Evolutionary conservation across 2,888 invertebrate species (phyloP), one percentile per base, ranked within the genome.

Genomic region (Lutraria lutraria): DNA sequence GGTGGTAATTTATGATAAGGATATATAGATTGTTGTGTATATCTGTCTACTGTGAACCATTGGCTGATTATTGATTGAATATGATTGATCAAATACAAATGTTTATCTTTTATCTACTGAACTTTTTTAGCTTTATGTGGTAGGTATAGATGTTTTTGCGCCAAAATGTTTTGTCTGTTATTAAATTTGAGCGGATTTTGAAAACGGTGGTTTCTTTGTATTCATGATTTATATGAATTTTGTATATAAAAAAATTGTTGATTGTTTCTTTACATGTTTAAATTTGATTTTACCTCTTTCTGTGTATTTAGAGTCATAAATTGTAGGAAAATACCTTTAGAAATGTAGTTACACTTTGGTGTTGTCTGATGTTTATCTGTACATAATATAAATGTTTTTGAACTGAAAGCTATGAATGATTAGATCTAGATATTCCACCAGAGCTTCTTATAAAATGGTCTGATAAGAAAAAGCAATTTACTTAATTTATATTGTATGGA

Each of bases 1-100:
- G 63, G 63, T 25, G 21, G 63, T 68, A 68, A 25, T 68, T 68
- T 68, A 68, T 68, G 63, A 68, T 68, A 68, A 25, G 63, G 25
- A 68, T 68, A 25, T 68, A 68, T 6, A 68, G n/a, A 68, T 68
- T 25, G 63, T 68, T 10, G 25, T 68, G 25, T 25, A 25, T 68
- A 68, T 68, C 63, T 68, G 63, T 68, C 63, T 68, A 25, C 63
- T 25, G 13, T 68, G 63, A 68, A 68, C 25, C 25, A 25, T n/a
- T 68, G n/a, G 25, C 25, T 25, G 8, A 25, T 8, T 25, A n/a
- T 25, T 68, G 63, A 68, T 68, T 68, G 63, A 25, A 68, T 68
- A 68, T 68, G 25, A 68, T 68, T 68, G 25, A 68, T 68, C 63
- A 68, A 68, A 12, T 68, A 68, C 25, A 25, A 68, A 43, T 2